Conservation (phyloP, 2,797 vertebrate species). For the Sebastes oblongus region DNA sequence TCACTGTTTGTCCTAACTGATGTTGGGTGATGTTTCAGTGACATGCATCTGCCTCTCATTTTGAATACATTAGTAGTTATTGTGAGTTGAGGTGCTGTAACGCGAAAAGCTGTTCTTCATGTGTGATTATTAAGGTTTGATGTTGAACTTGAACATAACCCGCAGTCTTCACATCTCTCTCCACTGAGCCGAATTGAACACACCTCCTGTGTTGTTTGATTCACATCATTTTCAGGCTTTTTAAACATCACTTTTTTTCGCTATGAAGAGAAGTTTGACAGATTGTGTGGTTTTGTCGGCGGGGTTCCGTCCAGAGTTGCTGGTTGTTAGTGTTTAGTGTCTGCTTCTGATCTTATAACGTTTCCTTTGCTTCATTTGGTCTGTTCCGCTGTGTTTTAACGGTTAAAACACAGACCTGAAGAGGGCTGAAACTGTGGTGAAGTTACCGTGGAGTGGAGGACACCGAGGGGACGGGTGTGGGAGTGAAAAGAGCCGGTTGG, state of each 20-base stretch:
- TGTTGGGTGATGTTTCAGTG: neutral
- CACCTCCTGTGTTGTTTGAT: neutral
- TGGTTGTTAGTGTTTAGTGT: neutral
- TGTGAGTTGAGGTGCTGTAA: neutral
- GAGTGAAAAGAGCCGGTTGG: neutral
- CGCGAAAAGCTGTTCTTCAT: neutral
- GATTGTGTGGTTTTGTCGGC: neutral
- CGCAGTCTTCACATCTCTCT: neutral
- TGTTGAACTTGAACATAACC: conserved; percentile 54
- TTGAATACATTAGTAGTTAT: neutral
- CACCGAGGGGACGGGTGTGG: neutral
- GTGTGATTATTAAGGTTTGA: neutral
- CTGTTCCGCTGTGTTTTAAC: neutral
- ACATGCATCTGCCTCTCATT: neutral
- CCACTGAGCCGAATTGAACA: neutral
- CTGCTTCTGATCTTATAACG: neutral
- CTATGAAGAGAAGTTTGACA: neutral
- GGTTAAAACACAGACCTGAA: neutral
- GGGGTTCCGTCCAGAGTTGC: neutral
- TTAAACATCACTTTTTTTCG: neutral
- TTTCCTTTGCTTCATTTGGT: neutral
- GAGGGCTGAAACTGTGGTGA: neutral
- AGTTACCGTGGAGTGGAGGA: neutral
- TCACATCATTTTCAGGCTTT: neutral
- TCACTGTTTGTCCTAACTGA: neutral